These are phyloP conservation scores for Halictus quadricinctus DNA, from an alignment of 2,888 invertebrate species.

Conservation along the genomic window DNA sequence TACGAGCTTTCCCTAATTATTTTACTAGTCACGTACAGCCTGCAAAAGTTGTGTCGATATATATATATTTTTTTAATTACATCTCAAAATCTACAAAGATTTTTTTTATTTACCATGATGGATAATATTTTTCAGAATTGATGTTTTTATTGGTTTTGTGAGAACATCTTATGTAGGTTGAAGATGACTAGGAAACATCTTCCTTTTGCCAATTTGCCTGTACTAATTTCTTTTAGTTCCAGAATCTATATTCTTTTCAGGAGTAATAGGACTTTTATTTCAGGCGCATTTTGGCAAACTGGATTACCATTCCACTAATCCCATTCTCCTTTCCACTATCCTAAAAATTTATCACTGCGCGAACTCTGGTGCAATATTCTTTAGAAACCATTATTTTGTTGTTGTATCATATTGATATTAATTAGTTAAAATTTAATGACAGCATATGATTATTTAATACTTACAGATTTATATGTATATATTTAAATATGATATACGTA, in stretches of 20 bases:
- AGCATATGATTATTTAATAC: neutral
- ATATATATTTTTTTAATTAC: slow-evolving; percentile 6
- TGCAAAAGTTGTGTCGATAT: slow-evolving; percentile 28
- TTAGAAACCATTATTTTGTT: slow-evolving; percentile 14
- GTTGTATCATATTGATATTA: slow-evolving; percentile 4
- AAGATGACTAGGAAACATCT: slow-evolving; percentile 50
- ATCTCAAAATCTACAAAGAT: neutral
- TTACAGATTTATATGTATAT: neutral
- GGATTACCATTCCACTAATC: slow-evolving; percentile 57
- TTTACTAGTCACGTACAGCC: slow-evolving; percentile 51
- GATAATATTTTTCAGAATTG: neutral
- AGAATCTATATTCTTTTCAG: slow-evolving; percentile 78
- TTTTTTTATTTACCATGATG: slow-evolving; percentile 3
- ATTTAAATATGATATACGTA: neutral
- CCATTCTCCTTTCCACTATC: slow-evolving; percentile 40
- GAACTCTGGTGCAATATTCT: slow-evolving; percentile 65
- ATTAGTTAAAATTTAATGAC: neutral
- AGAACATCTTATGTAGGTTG: slow-evolving; percentile 42
- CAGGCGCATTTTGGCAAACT: slow-evolving; percentile 79
- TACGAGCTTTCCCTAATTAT: slow-evolving; percentile 59
- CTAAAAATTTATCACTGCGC: slow-evolving; percentile 69
- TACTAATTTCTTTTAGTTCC: slow-evolving; percentile 80
- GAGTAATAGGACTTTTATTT: slow-evolving; percentile 78
- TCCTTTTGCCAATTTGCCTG: slow-evolving; percentile 70
- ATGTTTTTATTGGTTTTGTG: slow-evolving; percentile 12